Percentiles rank a stretch among this genome's conserved stretches.
Evolutionary conservation across 92 coral and sea anemone genomes (phyloP).

Genomic region (Palythoa grandis): DNA sequence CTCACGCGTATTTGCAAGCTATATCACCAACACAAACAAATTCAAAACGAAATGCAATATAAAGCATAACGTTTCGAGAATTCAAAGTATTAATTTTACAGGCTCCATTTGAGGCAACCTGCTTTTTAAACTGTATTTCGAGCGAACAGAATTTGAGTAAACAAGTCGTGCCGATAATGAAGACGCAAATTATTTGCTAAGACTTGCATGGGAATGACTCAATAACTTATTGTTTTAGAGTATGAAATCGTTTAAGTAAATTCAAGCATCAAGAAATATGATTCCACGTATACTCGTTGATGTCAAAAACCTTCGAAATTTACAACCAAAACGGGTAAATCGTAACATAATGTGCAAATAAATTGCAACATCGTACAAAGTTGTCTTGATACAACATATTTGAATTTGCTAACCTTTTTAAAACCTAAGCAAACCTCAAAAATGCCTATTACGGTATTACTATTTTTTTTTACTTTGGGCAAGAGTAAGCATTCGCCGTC

Average conservation of each 20-base stretch:
- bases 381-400: neutral
- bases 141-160: slow-evolving; percentile 1
- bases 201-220: neutral
- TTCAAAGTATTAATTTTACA: neutral
- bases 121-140: neutral
- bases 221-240: neutral
- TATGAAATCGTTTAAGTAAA: neutral
- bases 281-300: neutral
- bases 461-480: neutral
- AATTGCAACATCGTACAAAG: neutral
- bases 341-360: neutral
- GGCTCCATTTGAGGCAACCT: neutral
- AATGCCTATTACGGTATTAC: neutral
- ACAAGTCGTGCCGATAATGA: slow-evolving; percentile 9
- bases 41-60: neutral
- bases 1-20: neutral
- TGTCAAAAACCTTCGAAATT: neutral
- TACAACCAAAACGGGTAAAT: neutral
- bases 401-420: slow-evolving; percentile 7
- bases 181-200: slow-evolving; percentile 18
- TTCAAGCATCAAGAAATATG: neutral
- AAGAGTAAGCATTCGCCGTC: neutral
- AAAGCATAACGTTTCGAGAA: neutral
- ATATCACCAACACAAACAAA: neutral
- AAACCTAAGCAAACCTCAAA: slow-evolving; percentile 1